phyloP scores from a whole-genome alignment of 2,113 vertebrate genomes.

The Trogon melanurus region DNA sequence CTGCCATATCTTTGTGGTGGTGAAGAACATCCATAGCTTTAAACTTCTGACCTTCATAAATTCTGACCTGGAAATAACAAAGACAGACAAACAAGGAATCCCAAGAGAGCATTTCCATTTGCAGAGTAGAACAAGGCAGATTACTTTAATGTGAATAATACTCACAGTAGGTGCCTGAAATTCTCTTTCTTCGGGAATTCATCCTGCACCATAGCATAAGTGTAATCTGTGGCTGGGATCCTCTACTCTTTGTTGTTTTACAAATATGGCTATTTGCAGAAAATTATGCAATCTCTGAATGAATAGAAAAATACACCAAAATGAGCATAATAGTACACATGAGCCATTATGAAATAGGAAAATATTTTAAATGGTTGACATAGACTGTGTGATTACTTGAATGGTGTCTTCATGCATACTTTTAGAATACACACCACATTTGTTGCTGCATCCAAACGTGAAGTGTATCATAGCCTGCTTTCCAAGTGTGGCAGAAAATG shows the following conservation, averaged over 20 bases:
- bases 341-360: not conserved
- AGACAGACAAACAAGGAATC: not conserved
- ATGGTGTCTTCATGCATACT: not conserved
- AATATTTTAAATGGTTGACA: not conserved
- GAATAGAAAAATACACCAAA: not conserved
- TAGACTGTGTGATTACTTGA: not conserved
- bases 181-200: not conserved
- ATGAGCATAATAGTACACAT: not conserved
- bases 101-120: not conserved
- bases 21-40: not conserved
- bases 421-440: not conserved
- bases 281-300: not conserved
- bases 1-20: not conserved
- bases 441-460: not conserved
- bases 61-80: not conserved
- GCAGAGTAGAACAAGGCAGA: not conserved
- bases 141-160: not conserved
- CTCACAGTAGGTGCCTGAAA: accelerated
- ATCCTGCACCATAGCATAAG: not conserved
- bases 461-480: not conserved
- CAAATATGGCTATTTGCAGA: not conserved
- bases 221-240: not conserved
- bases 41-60: not conserved
- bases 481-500: not conserved
- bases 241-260: not conserved